phyloP scores from a whole-genome alignment of 2,797 vertebrate species.

The Galaxias olidus region DNA sequence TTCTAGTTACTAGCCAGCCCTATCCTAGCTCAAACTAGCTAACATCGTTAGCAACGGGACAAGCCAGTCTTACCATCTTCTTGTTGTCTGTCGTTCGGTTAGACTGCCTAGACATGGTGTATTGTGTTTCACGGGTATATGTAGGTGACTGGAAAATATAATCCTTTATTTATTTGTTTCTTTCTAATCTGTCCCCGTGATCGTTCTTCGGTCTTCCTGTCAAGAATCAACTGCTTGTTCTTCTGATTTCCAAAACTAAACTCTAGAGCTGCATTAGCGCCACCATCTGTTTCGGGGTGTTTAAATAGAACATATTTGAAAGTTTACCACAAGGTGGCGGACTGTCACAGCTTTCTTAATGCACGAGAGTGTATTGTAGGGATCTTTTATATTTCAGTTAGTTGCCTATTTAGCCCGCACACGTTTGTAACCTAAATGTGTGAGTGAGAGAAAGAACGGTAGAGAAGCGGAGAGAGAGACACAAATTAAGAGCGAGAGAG shows the following conservation, averaged over 20 bases:
- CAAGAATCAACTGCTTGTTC: neutral
- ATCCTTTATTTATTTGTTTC: conserved; percentile 76
- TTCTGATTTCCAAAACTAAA: neutral
- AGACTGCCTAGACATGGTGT: conserved; percentile 87
- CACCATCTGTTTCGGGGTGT: neutral
- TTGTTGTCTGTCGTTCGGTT: conserved; percentile 92
- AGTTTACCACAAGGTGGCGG: conserved; percentile 14
- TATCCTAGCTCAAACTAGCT: conserved; percentile 31
- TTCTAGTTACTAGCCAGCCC: conserved; percentile 32
- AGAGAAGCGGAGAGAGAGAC: conserved; percentile 9
- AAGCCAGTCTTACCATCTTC: conserved; percentile 89
- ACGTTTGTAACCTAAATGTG: neutral
- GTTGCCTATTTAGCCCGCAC: neutral
- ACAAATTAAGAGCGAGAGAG: conserved; percentile 10
- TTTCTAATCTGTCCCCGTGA: conserved; percentile 46
- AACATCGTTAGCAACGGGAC: conserved; percentile 10
- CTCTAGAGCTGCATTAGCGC: neutral
- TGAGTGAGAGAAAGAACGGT: conserved; percentile 11
- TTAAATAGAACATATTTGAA: neutral
- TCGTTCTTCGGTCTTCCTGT: conserved; percentile 28
- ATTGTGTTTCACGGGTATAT: conserved; percentile 48
- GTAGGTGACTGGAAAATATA: conserved; percentile 50
- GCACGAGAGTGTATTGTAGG: neutral
- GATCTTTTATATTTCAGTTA: neutral
- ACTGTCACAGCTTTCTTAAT: neutral